Evolutionary conservation across 2,888 invertebrate species (phyloP), one percentile per base, ranked within the genome.

Genomic region (Amblyteles armatorius): DNA sequence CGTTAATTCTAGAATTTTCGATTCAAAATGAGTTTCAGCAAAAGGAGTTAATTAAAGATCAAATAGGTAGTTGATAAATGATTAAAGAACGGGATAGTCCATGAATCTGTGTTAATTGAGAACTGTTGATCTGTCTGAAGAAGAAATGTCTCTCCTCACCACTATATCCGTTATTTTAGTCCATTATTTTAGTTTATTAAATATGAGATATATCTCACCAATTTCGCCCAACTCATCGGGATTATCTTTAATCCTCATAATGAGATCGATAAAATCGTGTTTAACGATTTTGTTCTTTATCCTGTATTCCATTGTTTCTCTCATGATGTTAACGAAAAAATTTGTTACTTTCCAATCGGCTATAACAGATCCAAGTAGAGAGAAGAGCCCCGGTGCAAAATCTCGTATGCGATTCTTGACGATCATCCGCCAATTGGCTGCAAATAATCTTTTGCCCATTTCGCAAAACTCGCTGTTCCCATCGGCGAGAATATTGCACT

Each of bases 261-360:
- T 91, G 1, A 95, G 88, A 87, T 96, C 95, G 79, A 96, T 91
- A 86, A 96, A 95, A 91, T 95, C 96, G 76, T 95, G 95, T 48
- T 95, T 91, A 0, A 89, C 90, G 0, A 95, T 88, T 7, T 94
- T 92, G 87, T 94, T 94, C 36, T 91, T 91, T 87, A 94, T 94
- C n/a, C 95, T 92, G 81, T 94, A 94, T 3, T 94, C 92, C 0
- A 95, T 93, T 1, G 95, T 95, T 2, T 94, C 94, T 3, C 90
- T 93, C 0, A 95, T 94, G 0, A 94, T 92, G 0, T 91, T 90
- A 57, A 93, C 91, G 78, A 95, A 95, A 87, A 95, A 96, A 1
- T 94, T 87, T 0, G 91, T 92, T 0, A 94, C 90, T 0, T 87
- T 74, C 4, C 71, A 9, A 9, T 87, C 81, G 1, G 36, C 11